Percentiles rank a stretch among this genome's conserved stretches.
phyloP scores from a whole-genome alignment of 2,113 vertebrate genomes.

The Nyctereutes procyonoides region DNA sequence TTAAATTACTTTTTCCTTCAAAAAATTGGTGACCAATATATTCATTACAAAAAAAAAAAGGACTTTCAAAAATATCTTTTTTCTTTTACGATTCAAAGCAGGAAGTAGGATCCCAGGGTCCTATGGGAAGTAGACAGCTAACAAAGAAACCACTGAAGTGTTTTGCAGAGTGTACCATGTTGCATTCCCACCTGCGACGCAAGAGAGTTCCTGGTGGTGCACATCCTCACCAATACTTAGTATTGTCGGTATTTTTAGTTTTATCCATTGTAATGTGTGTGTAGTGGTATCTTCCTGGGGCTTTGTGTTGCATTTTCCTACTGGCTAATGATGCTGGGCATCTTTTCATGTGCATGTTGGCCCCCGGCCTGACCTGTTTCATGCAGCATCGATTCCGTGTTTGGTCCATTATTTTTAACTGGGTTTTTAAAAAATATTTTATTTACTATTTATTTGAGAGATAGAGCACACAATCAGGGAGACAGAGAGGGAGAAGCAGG shows the following conservation, averaged over 20 bases:
- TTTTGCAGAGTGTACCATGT: rapidly evolving
- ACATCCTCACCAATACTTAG: rapidly evolving
- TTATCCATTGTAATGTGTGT: rapidly evolving
- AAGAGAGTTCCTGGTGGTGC: rapidly evolving
- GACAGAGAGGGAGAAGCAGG: no score
- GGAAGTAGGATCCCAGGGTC: no score
- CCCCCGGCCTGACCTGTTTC: not conserved
- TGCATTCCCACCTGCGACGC: rapidly evolving
- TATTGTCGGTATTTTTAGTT: rapidly evolving
- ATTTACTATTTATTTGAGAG: not conserved
- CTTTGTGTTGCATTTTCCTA: not conserved
- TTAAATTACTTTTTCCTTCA: not conserved
- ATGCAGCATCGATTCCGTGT: not conserved
- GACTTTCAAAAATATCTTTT: not conserved
- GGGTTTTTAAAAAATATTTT: not conserved
- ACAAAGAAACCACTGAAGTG: not conserved
- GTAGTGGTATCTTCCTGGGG: rapidly evolving
- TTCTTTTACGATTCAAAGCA: not conserved
- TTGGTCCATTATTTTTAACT: not conserved
- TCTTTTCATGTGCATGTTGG: not conserved
- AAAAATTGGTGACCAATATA: not conserved
- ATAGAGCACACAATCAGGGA: no score
- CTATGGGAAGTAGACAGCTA: rapidly evolving
- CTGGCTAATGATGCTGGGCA: rapidly evolving
- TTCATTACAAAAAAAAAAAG: not conserved